Evolutionary conservation across 2,113 vertebrate species (phyloP).

Genomic region (Sceloporus undulatus): DNA sequence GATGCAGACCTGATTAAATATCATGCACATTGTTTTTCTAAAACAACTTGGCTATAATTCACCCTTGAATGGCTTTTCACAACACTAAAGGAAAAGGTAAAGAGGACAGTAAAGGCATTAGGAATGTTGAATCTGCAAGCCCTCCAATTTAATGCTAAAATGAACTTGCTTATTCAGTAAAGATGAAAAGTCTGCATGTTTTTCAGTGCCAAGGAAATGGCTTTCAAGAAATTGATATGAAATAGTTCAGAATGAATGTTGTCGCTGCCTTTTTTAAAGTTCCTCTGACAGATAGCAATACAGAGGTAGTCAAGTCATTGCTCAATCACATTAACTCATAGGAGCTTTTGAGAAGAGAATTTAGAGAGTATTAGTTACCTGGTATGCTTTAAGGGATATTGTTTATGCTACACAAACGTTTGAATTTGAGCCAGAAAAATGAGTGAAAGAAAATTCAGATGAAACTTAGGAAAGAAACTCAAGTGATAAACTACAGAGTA

Average conservation of each 20-base stretch:
- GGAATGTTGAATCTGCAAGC: constrained; percentile 28
- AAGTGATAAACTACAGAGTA: constrained; percentile 38
- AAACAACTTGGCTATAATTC: constrained; percentile 33
- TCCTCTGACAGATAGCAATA: constrained; percentile 45
- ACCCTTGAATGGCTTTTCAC: constrained; percentile 21
- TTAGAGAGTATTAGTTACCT: constrained; percentile 46
- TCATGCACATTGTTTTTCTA: constrained; percentile 6
- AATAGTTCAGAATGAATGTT: constrained; percentile 55
- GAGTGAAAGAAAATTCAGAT: constrained; percentile 51
- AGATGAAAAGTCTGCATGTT: constrained; percentile 25
- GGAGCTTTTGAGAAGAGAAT: constrained; percentile 37
- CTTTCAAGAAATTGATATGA: constrained; percentile 35
- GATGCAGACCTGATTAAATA: not conserved
- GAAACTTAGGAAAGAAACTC: constrained; percentile 52
- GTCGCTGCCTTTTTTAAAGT: constrained; percentile 41
- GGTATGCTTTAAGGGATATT: constrained; percentile 48
- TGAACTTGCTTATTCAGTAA: constrained; percentile 36
- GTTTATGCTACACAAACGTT: constrained; percentile 23
- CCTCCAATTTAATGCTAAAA: constrained; percentile 32
- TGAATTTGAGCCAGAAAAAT: constrained; percentile 50
- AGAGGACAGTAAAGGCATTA: not conserved
- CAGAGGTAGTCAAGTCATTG: constrained; percentile 32
- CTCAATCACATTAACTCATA: constrained; percentile 45
- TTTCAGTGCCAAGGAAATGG: constrained; percentile 33
- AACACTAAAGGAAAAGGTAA: constrained; percentile 37